Evolutionary conservation across 2,797 vertebrate species (phyloP).

Genomic region (Aeoliscus strigatus): DNA sequence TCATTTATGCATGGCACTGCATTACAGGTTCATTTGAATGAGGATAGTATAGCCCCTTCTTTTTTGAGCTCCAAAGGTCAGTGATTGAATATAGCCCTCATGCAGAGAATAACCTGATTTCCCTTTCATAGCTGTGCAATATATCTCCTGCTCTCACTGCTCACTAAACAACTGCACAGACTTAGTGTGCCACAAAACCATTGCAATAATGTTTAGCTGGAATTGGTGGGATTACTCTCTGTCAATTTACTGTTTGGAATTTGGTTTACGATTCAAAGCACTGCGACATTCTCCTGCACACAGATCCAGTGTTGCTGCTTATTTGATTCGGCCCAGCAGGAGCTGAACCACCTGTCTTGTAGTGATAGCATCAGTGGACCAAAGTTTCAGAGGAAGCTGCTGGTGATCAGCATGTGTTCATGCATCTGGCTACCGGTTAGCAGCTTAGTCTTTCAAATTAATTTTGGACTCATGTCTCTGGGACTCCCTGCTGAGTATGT

Average conservation of each 20-base stretch:
- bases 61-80: conserved; percentile 66
- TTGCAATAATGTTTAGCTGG: conserved; percentile 53
- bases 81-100: conserved; percentile 65
- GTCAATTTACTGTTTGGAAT: conserved; percentile 55
- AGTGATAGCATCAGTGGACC: conserved; percentile 45
- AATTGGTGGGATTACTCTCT: conserved; percentile 59
- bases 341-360: conserved; percentile 30
- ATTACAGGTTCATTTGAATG: conserved; percentile 72
- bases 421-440: conserved; percentile 52
- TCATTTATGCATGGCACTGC: conserved; percentile 68
- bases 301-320: conserved; percentile 25
- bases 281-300: conserved; percentile 24
- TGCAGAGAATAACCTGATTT: conserved; percentile 61
- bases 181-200: conserved; percentile 37
- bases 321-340: conserved; percentile 50
- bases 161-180: conserved; percentile 42
- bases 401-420: conserved; percentile 51
- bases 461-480: conserved; percentile 48
- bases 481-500: conserved; percentile 18
- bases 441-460: conserved; percentile 47
- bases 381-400: conserved; percentile 54
- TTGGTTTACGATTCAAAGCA: conserved; percentile 47
- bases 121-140: conserved; percentile 35
- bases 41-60: conserved; percentile 30
- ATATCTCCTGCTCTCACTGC: conserved; percentile 20